Conservation (phyloP, 2,888 invertebrate genomes). For the Pristionchus maxplancki region DNA sequence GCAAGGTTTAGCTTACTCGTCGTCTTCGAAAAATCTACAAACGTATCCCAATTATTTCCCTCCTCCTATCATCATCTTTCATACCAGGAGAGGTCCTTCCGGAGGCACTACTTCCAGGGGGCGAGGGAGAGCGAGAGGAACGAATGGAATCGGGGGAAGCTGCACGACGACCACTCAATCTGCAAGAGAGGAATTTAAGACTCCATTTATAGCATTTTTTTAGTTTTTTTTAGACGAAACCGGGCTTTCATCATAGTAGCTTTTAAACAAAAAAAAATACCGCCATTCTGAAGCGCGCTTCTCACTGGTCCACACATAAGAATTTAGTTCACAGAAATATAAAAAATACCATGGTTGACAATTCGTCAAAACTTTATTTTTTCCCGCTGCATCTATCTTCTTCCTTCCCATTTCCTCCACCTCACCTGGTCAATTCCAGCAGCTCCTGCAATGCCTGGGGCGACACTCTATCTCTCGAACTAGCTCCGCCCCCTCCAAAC, state of each 20-base stretch:
- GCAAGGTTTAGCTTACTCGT: too few relatives aligned
- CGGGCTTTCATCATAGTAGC: too few relatives aligned
- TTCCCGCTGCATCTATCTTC: background rate
- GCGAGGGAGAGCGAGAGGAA: conserved; percentile 73
- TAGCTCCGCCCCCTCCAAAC: conserved; percentile 71
- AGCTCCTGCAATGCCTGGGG: conserved; percentile 70
- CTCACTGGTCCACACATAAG: too few relatives aligned
- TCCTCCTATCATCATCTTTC: background rate
- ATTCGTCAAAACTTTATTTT: background rate
- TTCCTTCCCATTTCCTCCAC: background rate
- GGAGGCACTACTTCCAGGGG: conserved; percentile 69
- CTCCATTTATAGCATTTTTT: too few relatives aligned
- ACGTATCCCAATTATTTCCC: too few relatives aligned
- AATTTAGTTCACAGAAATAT: too few relatives aligned
- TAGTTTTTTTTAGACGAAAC: too few relatives aligned
- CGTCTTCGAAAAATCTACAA: too few relatives aligned
- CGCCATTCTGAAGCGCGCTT: too few relatives aligned
- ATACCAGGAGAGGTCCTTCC: conserved; percentile 66
- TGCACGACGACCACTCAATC: conserved; percentile 65
- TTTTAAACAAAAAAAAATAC: too few relatives aligned
- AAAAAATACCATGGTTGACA: too few relatives aligned
- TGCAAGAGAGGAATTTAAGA: background rate
- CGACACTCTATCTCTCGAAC: conserved; percentile 62
- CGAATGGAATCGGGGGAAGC: conserved; percentile 74
- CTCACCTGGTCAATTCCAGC: conserved; percentile 70